phyloP scores from a whole-genome alignment of 2,888 invertebrate genomes.

The Lobophora halterata region DNA sequence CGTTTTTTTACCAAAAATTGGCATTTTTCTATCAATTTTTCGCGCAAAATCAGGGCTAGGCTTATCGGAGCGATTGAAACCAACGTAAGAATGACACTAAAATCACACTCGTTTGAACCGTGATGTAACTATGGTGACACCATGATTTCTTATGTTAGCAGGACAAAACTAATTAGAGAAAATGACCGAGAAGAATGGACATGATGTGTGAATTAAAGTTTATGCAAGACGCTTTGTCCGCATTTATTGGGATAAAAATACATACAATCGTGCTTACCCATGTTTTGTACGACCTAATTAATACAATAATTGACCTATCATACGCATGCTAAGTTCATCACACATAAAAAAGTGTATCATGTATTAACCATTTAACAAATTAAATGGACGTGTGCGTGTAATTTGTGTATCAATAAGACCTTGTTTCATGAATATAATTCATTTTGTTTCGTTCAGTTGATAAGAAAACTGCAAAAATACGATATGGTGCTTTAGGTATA shows the following conservation, averaged over 20 bases:
- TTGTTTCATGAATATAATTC: neutral
- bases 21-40: slow-evolving; percentile 6
- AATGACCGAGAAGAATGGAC: neutral
- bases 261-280: no score
- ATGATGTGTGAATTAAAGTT: no score
- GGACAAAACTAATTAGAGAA: slow-evolving; percentile 33
- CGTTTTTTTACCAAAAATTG: slow-evolving; percentile 4
- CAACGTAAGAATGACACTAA: slow-evolving; percentile 30
- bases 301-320: no score
- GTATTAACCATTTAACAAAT: no score
- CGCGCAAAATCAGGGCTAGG: slow-evolving; percentile 1
- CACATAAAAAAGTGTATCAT: no score
- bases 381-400: no score
- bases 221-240: no score
- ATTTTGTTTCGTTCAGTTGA: neutral
- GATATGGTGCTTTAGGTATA: no score
- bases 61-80: slow-evolving; percentile 17
- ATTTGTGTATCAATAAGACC: no score
- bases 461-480: neutral
- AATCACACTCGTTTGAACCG: slow-evolving; percentile 42
- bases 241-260: no score
- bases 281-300: no score
- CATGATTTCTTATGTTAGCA: slow-evolving; percentile 34
- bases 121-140: slow-evolving; percentile 55
- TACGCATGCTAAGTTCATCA: no score